Evolutionary conservation across 2,113 vertebrate genomes (phyloP).

Genomic region (Tympanuchus pallidicinctus): DNA sequence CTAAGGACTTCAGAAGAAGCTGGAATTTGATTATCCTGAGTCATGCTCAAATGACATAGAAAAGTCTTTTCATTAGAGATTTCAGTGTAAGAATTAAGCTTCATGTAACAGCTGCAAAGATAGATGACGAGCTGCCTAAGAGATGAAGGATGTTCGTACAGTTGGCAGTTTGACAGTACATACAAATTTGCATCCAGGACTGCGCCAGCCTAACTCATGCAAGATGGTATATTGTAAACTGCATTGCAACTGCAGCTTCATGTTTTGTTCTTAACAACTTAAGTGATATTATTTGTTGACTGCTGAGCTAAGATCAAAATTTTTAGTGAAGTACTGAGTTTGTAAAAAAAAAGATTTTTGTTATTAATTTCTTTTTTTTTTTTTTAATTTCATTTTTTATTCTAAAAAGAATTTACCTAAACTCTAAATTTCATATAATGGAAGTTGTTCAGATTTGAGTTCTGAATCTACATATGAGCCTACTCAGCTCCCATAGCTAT

Average conservation of each 20-base stretch:
- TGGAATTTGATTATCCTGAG: not conserved
- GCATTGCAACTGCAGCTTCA: not conserved
- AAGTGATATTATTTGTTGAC: rapidly evolving
- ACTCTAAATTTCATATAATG: not conserved
- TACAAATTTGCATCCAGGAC: not conserved
- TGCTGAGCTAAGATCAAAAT: not conserved
- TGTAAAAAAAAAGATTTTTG: rapidly evolving
- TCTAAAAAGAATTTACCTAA: not conserved
- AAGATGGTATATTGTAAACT: not conserved
- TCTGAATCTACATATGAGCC: not conserved
- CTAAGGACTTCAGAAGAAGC: not conserved
- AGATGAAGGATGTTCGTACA: not conserved
- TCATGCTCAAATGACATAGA: not conserved
- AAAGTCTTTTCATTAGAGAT: not conserved
- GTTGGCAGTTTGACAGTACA: not conserved
- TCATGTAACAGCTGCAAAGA: not conserved
- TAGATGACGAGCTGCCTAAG: not conserved
- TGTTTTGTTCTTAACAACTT: not conserved
- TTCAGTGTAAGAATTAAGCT: not conserved
- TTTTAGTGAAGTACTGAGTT: not conserved
- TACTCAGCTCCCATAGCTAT: rapidly evolving
- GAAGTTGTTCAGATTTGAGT: not conserved
- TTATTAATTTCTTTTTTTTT: not conserved
- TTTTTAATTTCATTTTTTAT: not conserved
- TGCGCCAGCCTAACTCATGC: not conserved